phyloP scores from a whole-genome alignment of 1,140 invertebrate species.

The Hypothenemus hampei region DNA sequence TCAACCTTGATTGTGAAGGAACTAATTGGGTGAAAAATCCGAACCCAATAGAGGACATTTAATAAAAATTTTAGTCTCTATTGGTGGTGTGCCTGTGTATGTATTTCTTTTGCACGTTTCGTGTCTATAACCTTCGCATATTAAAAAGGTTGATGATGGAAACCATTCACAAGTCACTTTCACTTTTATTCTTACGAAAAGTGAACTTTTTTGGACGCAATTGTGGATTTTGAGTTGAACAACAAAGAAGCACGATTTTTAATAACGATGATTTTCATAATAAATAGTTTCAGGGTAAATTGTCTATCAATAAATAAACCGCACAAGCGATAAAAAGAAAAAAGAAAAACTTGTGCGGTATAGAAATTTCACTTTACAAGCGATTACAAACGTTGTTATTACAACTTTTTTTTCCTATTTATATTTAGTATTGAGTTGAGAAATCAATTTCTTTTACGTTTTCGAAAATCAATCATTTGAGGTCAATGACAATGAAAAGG shows the following conservation, averaged over 20 bases:
- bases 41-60: background rate
- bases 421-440: too few species aligned
- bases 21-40: background rate
- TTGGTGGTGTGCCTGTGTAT: too few species aligned
- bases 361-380: background rate
- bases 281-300: background rate
- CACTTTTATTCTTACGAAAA: too few species aligned
- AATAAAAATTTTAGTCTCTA: too few species aligned
- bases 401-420: too few species aligned
- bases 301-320: background rate
- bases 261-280: background rate
- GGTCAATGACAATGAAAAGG: too few species aligned
- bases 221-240: too few species aligned
- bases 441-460: too few species aligned
- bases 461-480: too few species aligned
- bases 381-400: too few species aligned
- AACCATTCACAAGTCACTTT: slow-evolving; percentile 6
- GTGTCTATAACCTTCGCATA: slow-evolving; percentile 2
- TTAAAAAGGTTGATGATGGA: slow-evolving; percentile 1
- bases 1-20: background rate
- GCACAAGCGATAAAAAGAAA: background rate
- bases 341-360: background rate
- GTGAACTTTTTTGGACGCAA: too few species aligned
- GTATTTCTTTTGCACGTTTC: background rate
- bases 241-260: background rate